phyloP scores from a whole-genome alignment of 2,888 invertebrate genomes.

The Apomyelois bistriatella region DNA sequence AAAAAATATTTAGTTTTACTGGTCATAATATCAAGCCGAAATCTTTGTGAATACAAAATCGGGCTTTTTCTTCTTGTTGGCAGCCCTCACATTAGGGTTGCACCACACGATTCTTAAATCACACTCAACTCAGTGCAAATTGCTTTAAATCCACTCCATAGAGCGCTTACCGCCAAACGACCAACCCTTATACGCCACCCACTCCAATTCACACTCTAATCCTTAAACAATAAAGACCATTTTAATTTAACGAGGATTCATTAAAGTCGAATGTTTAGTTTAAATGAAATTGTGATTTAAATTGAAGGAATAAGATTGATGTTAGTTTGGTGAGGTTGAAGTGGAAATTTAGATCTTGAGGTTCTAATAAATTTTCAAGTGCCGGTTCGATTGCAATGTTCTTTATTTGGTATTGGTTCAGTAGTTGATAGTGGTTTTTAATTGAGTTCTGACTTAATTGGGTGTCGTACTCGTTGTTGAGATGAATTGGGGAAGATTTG shows the following conservation, averaged over 20 bases:
- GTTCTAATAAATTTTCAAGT: constrained; percentile 12
- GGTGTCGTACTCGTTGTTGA: neutral
- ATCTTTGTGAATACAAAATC: neutral
- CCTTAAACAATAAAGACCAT: neutral
- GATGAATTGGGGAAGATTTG: constrained; percentile 2
- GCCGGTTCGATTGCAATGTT: constrained; percentile 9
- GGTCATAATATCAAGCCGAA: neutral
- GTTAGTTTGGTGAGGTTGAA: neutral
- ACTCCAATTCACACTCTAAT: neutral
- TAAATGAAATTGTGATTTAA: neutral
- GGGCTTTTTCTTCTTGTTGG: too few species aligned
- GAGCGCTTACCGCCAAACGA: constrained; percentile 55
- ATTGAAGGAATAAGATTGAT: neutral
- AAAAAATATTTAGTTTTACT: neutral
- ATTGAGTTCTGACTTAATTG: constrained; percentile 10
- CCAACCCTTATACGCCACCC: constrained; percentile 9
- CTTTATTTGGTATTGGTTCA: constrained; percentile 6
- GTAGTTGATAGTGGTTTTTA: constrained; percentile 9
- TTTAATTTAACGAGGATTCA: neutral
- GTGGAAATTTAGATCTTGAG: constrained; percentile 10
- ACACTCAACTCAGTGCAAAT: constrained; percentile 60
- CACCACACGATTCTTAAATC: constrained; percentile 46
- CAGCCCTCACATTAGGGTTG: constrained; percentile 24
- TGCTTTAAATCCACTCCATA: constrained; percentile 70
- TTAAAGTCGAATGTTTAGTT: neutral